phyloP scores from a whole-genome alignment of 2,888 invertebrate species.

The Bombyx huttoni region DNA sequence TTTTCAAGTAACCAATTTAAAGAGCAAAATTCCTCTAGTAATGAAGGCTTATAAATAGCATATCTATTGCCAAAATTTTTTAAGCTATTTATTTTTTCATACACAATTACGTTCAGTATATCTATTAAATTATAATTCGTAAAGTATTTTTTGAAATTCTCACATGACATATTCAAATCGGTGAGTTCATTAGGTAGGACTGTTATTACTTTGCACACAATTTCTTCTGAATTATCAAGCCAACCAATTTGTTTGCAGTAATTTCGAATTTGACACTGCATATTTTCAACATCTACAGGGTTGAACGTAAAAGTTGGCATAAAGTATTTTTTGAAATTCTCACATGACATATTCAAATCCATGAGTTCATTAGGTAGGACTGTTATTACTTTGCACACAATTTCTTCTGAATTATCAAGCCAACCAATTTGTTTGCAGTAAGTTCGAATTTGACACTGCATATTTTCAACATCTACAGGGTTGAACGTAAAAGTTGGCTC shows the following conservation, averaged over 20 bases:
- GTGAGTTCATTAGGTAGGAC: conserved; percentile 47
- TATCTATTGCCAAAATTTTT: conserved; percentile 54
- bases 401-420: conserved; percentile 55
- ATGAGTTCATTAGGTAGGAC: conserved; percentile 47
- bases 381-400: conserved; percentile 63
- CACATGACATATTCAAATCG: conserved; percentile 37
- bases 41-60: conserved; percentile 72
- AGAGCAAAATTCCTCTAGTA: conserved; percentile 63
- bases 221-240: conserved; percentile 55
- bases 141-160: conserved; percentile 45
- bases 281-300: conserved; percentile 39
- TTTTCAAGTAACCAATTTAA: conserved; percentile 74
- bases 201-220: conserved; percentile 63
- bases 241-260: conserved; percentile 67
- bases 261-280: conserved; percentile 56
- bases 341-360: conserved; percentile 37
- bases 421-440: conserved; percentile 67
- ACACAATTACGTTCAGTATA: conserved; percentile 66
- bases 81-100: conserved; percentile 65
- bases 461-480: conserved; percentile 39
- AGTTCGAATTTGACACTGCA: conserved; percentile 57
- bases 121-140: conserved; percentile 64
- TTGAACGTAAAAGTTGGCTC: conserved; percentile 52
- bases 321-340: conserved; percentile 45
- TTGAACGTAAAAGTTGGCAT: conserved; percentile 53